These are phyloP conservation scores for Helicoverpa armigera DNA, from an alignment of 1,140 invertebrate species.

Conservation along the genomic window DNA sequence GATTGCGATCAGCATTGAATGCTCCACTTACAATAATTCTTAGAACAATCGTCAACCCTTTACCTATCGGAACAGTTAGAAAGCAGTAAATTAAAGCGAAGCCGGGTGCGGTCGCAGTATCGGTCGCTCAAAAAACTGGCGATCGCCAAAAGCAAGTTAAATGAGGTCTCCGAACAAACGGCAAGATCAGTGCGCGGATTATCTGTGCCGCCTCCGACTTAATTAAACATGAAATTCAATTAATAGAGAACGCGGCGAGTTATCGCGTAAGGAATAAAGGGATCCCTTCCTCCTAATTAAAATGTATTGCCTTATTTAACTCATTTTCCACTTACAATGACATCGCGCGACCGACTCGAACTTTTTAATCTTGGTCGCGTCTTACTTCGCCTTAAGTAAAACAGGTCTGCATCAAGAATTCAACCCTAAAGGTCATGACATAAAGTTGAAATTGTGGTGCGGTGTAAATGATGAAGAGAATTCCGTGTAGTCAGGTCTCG, in stretches of 20 bases:
- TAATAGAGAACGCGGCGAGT: constrained; percentile 81
- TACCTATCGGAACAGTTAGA: neutral
- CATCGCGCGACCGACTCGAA: constrained; percentile 81
- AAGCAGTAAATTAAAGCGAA: constrained; percentile 17
- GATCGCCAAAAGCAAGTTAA: constrained; percentile 59
- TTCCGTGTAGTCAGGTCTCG: constrained; percentile 73
- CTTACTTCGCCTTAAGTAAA: constrained; percentile 75
- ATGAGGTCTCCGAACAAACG: constrained; percentile 64
- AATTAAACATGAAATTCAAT: constrained; percentile 87
- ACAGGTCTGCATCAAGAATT: constrained; percentile 37
- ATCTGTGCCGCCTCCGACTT: constrained; percentile 75
- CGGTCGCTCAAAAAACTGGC: constrained; percentile 65
- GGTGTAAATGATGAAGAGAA: constrained; percentile 60
- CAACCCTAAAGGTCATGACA: neutral
- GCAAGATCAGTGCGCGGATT: constrained; percentile 74
- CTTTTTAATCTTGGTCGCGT: constrained; percentile 83
- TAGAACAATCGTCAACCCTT: constrained; percentile 10
- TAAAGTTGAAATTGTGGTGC: constrained; percentile 57
- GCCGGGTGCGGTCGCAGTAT: constrained; percentile 34
- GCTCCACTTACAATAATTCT: neutral
- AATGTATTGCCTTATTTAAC: constrained; percentile 87
- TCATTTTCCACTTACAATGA: constrained; percentile 86
- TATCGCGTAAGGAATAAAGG: constrained; percentile 85
- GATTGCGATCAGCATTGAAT: constrained; percentile 9
- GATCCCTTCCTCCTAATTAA: constrained; percentile 85